Evolutionary conservation across 1,140 invertebrate genomes (phyloP).

Genomic region (Drosophila azteca): DNA sequence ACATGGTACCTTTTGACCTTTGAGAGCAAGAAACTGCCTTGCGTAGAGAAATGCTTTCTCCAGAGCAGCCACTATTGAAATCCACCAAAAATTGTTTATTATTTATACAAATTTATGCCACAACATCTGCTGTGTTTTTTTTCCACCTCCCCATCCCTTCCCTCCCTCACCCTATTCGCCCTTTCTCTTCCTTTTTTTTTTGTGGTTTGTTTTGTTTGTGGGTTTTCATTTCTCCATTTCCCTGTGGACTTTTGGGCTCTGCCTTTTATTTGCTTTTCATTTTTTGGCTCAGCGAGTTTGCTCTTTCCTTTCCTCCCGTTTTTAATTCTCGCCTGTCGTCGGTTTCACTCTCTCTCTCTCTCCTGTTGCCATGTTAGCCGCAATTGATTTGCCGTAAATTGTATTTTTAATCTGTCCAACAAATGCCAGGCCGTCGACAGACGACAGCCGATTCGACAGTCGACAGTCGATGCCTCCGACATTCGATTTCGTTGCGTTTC

Average conservation of each 20-base stretch:
- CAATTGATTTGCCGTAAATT: conserved; percentile 79
- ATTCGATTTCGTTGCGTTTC: conserved; percentile 25
- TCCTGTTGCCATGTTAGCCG: conserved; percentile 65
- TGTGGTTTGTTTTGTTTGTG: neutral
- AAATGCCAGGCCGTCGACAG: conserved; percentile 31
- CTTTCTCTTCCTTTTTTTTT: conserved; percentile 19
- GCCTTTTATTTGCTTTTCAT: conserved; percentile 71
- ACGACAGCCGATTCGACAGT: neutral
- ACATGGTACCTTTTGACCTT: too few species aligned
- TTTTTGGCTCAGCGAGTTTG: conserved; percentile 65
- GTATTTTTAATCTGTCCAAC: conserved; percentile 77
- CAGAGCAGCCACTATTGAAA: too few species aligned
- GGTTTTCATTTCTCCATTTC: conserved; percentile 29
- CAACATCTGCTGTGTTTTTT: conserved; percentile 65
- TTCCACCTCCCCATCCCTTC: conserved; percentile 22
- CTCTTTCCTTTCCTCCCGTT: conserved; percentile 44
- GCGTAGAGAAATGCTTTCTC: neutral
- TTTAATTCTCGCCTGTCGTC: conserved; percentile 68
- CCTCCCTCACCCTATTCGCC: conserved; percentile 32
- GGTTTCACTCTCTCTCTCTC: conserved; percentile 4
- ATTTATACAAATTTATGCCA: conserved; percentile 73
- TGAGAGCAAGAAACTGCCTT: neutral
- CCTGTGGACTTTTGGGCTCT: conserved; percentile 13
- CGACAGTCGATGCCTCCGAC: conserved; percentile 12
- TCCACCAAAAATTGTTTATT: conserved; percentile 65